A percentile compares a stretch with the other conserved stretches of the same genome.
phyloP scores from a whole-genome alignment of 2,797 vertebrate genomes.

The Heterohyrax brucei region DNA sequence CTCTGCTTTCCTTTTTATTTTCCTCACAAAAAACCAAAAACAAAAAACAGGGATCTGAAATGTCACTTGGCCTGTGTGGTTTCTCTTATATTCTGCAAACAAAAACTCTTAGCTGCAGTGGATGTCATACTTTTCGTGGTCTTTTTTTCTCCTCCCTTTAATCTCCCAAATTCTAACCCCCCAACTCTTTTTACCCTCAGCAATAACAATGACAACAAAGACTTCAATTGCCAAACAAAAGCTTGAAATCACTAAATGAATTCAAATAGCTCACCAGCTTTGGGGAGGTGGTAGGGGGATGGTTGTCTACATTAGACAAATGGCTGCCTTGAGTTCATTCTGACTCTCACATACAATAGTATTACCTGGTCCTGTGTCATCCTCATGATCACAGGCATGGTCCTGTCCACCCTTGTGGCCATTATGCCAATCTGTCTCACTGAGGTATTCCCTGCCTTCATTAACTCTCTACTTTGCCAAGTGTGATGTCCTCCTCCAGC shows the following conservation, averaged over 20 bases:
- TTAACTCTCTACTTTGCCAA: too few species aligned
- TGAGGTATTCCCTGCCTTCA: too few species aligned
- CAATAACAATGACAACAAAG: not conserved
- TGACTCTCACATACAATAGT: too few species aligned
- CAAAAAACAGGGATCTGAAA: not conserved
- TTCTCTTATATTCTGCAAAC: not conserved
- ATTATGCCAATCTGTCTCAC: too few species aligned
- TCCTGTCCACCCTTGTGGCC: too few species aligned
- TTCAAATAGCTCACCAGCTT: not conserved
- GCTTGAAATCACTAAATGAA: not conserved
- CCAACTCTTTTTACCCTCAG: not conserved
- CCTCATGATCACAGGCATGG: too few species aligned
- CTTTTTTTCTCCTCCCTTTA: not conserved
- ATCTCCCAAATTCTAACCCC: not conserved
- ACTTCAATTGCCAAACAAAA: not conserved
- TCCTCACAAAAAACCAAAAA: not conserved
- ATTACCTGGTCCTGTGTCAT: too few species aligned
- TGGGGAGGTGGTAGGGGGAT: too few species aligned
- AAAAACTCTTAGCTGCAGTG: not conserved
- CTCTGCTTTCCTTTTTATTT: not conserved
- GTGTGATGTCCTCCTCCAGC: too few species aligned
- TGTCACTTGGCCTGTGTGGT: not conserved
- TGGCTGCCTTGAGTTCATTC: too few species aligned
- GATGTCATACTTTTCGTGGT: not conserved
- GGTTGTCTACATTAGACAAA: not conserved